Evolutionary conservation across 2,113 vertebrate species (phyloP), one percentile per base, ranked within the genome.

Genomic region (Bos indicus): DNA sequence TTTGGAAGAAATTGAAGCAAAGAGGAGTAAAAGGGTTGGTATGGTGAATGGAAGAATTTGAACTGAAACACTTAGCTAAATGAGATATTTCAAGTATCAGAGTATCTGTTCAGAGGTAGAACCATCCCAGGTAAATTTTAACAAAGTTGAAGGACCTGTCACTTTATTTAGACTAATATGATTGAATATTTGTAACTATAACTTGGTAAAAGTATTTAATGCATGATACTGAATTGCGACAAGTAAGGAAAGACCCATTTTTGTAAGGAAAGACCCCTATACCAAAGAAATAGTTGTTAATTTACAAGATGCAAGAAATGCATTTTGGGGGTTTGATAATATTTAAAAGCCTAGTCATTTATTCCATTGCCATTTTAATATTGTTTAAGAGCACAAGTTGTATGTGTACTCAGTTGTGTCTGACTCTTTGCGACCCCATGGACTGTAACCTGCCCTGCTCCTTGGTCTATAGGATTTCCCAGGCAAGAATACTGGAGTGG

Each of bases 251-350:
- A 91, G 21, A 54, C 26, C 6, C 1, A 30, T 23, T 26, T 74
- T 71, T 78, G n/a, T 89, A 81, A 95, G 48, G 30, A 74, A 81
- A 91, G 21, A 43, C 21, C 3, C 1, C 23, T 23, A 23, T 74
- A 6, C 9, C 82, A 88, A 97, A 94, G 13, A 28, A 84, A 46
- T 21, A 94, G 46, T 60, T 64, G 33, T 43, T 90, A 95, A 77
- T 78, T 96, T 89, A 92, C 36, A 96, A 92, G 64, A 59, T 67
- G n/a, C 12, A 88, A 88, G 30, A 88, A 94, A 88, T 84, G 33
- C 52, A 71, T 57, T 81, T 96, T 94, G 11, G 33, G 62, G 74
- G 5, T 6, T 88, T 95, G 62, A 60, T 94, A 90, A 84, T 78
- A 74, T 95, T 26, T 92, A 33, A 96, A 91, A 95, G 5, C 46